Evolutionary conservation across 2,888 invertebrate species (phyloP).

Genomic region (Torymus auratus): DNA sequence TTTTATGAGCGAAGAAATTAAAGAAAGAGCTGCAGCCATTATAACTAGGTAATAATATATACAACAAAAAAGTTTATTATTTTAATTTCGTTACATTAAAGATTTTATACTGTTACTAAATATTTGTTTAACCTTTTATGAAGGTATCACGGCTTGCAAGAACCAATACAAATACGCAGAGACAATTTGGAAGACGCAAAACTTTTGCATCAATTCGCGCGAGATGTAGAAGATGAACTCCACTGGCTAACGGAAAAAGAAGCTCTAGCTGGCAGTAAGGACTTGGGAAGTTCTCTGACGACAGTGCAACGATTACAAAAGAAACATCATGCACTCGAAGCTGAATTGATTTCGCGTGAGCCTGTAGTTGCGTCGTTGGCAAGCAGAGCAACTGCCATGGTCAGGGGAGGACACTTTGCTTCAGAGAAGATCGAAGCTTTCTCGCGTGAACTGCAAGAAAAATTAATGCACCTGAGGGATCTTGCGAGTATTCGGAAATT

Average conservation of each 20-base stretch:
- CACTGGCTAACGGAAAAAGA: conserved; percentile 92
- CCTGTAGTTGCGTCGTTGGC: conserved; percentile 87
- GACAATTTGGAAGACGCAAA: conserved; percentile 95
- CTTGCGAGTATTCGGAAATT: conserved; percentile 84
- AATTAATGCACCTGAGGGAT: conserved; percentile 84
- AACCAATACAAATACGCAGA: conserved; percentile 92
- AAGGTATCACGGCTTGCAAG: conserved; percentile 86
- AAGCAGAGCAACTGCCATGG: conserved; percentile 87
- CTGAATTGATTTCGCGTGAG: conserved; percentile 92
- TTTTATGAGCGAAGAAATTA: conserved; percentile 93
- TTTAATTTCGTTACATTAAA: too few species aligned
- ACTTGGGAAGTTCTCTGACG: conserved; percentile 82
- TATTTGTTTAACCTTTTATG: too few species aligned
- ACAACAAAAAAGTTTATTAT: too few species aligned
- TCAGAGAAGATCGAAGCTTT: conserved; percentile 84
- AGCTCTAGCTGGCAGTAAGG: conserved; percentile 83
- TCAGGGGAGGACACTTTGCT: conserved; percentile 91
- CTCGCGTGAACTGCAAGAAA: conserved; percentile 83
- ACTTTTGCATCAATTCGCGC: conserved; percentile 90
- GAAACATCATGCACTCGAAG: conserved; percentile 94
- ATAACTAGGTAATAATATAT: conserved; percentile 79
- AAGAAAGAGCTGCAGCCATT: conserved; percentile 83
- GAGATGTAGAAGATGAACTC: conserved; percentile 95
- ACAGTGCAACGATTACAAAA: conserved; percentile 94
- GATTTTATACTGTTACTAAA: too few species aligned